These are phyloP conservation scores for Vulpes ferrilata DNA, from an alignment of 2,113 vertebrate species.

Conservation along the genomic window DNA sequence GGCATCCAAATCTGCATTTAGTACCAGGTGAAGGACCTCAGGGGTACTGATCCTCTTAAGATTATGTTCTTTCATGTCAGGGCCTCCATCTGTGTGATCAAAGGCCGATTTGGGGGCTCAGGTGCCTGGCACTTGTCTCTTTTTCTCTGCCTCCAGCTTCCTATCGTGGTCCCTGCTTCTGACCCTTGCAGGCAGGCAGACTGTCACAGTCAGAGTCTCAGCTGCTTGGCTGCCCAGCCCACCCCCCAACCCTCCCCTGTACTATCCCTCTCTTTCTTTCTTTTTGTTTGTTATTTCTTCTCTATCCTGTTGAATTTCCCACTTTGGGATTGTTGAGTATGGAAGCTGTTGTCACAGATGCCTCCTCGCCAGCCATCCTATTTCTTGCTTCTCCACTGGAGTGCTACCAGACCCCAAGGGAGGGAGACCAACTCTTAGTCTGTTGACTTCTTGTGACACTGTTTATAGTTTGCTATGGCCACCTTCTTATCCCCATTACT, in stretches of 20 bases:
- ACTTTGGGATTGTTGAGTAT: neutral
- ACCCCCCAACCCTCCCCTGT: too few species aligned
- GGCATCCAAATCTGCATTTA: too few species aligned
- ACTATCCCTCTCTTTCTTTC: neutral
- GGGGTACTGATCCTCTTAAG: neutral
- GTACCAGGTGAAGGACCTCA: neutral
- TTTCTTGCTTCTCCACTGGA: neutral
- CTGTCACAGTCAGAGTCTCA: neutral
- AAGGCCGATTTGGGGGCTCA: fast-evolving
- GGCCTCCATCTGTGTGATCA: neutral
- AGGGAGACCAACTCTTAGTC: neutral
- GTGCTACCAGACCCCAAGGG: neutral
- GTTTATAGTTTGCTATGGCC: neutral
- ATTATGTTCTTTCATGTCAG: neutral
- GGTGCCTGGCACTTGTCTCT: neutral
- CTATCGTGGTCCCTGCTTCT: fast-evolving
- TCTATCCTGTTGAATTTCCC: neutral
- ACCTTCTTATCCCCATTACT: neutral
- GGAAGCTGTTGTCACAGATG: neutral
- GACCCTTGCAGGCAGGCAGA: neutral
- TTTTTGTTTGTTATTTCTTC: neutral
- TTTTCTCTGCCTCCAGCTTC: conserved; percentile 1
- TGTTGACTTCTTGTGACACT: neutral
- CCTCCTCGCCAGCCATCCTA: too few species aligned
- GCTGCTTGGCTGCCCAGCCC: neutral